Base-by-base conservation (phyloP, 2,797 vertebrate genomes). In the Tarsius wallacei region DNA sequence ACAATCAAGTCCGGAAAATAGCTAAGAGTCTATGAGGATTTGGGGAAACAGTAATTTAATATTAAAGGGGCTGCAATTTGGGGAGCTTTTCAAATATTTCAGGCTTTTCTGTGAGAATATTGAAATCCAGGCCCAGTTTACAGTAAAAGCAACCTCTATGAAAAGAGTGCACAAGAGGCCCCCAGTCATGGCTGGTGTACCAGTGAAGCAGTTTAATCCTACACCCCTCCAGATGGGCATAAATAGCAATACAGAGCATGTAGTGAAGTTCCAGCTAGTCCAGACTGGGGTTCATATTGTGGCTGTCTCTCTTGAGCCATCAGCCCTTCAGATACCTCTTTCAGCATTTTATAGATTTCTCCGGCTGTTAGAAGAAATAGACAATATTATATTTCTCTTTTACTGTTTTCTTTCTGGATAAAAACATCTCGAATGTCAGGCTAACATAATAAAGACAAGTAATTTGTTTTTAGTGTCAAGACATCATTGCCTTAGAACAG, bases 281-380 rank as follows among this genome's bases (percentile, higher is more conserved):
- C 31, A 91, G 31, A 47, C 31, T 81, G 49, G 9, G 36, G 76
- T 73, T 86, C 55, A 66, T 22, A 61, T 42, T 42, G 7, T 1
- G 22, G 3, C 68, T 85, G 11, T 33, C 4, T 90, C 19, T 86
- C 73, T 78, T 64, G 71, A 53, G 53, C 26, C 51, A 80, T 26
- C 70, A n/a, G 49, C 21, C 24, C 51, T 91, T 57, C 47, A 47
- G 22, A 61, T 42, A 80, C 28, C 9, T n/a, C n/a, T n/a, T n/a
- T n/a, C n/a, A 70, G 28, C 17, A 82, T 94, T 81, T 82, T 47
- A 15, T 57, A 81, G 57, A 59, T 88, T 87, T 66, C 64, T 90
- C 22, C 22, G 63, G 12, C 3, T 83, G 36, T 64, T 70, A 10
- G 36, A 84, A 13, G 49, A 78, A 33, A 59, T 71, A 42, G n/a